Evolutionary conservation across 2,797 vertebrate species (phyloP).

Genomic region (Myoxocephalus aenaeus): DNA sequence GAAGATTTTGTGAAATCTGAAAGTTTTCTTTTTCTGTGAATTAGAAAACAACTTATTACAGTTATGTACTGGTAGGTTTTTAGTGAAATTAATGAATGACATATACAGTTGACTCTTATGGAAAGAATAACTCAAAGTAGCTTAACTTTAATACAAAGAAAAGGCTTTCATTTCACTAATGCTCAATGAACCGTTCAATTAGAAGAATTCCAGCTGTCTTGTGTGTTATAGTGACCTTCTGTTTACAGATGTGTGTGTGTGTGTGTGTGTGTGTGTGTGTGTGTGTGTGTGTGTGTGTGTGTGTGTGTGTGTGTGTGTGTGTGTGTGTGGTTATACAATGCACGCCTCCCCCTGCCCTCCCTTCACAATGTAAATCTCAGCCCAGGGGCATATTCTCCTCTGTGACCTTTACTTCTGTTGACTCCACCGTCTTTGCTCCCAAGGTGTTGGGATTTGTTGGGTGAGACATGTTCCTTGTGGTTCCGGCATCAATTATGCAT

Average conservation of each 20-base stretch:
- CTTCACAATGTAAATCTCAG: slow-evolving; percentile 69
- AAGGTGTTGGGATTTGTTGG: slow-evolving; percentile 79
- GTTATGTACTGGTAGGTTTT: not conserved
- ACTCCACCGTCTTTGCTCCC: slow-evolving; percentile 78
- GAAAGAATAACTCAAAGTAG: not conserved
- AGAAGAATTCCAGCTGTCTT: too few species aligned
- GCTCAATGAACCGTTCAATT: not conserved
- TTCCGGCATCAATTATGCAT: slow-evolving; percentile 89
- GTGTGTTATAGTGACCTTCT: slow-evolving; percentile 44
- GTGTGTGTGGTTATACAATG: slow-evolving; percentile 38
- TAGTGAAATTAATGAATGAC: not conserved
- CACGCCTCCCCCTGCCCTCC: slow-evolving; percentile 26
- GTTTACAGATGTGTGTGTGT: slow-evolving; percentile 38
- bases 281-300: too few species aligned
- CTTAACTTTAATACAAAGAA: not conserved
- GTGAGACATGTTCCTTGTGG: slow-evolving; percentile 80
- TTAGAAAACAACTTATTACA: not conserved
- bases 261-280: too few species aligned
- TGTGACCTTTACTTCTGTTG: slow-evolving; percentile 81
- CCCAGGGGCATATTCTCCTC: slow-evolving; percentile 69
- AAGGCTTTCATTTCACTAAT: not conserved
- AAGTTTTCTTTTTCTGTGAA: not conserved
- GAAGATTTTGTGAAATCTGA: not conserved
- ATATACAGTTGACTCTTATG: not conserved
- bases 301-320: too few species aligned